These are phyloP conservation scores for Clarias macrocephalus DNA, from an alignment of 2,113 vertebrate genomes.

Conservation along the genomic window DNA sequence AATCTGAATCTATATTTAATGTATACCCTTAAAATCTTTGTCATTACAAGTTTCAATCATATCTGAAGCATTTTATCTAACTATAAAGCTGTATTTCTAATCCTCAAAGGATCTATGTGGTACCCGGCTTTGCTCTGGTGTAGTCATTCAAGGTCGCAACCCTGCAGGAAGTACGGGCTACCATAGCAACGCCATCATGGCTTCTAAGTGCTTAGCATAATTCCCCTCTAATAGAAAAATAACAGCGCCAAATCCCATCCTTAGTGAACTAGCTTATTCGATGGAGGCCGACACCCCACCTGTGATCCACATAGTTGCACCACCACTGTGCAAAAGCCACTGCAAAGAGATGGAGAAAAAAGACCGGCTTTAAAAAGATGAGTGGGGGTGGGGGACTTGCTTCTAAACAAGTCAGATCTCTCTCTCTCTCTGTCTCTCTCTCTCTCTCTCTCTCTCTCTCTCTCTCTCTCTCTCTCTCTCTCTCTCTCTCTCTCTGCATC, in stretches of 20 bases:
- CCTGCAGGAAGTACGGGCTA: constrained; percentile 97
- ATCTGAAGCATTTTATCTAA: constrained; percentile 83
- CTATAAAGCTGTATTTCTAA: constrained; percentile 91
- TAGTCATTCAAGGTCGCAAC: constrained; percentile 98
- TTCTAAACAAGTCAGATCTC: constrained; percentile 71
- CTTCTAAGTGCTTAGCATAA: constrained; percentile 95
- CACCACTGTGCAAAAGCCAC: constrained; percentile 71
- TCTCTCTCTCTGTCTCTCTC: constrained; percentile 68
- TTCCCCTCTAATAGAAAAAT: constrained; percentile 98
- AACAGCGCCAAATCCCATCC: constrained; percentile 94
- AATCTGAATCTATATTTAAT: background rate
- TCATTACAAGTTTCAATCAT: constrained; percentile 75
- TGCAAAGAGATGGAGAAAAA: constrained; percentile 69
- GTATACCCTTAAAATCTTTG: constrained; percentile 61
- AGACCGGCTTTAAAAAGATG: constrained; percentile 61
- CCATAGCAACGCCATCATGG: constrained; percentile 98
- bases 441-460: constrained; percentile 69
- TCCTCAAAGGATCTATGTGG: constrained; percentile 89
- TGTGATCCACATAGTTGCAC: constrained; percentile 80
- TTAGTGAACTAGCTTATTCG: constrained; percentile 91
- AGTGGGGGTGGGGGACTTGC: constrained; percentile 62
- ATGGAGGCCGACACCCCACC: constrained; percentile 83
- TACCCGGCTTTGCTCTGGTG: constrained; percentile 89
- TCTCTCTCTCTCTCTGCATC: constrained; percentile 67
- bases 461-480: constrained; percentile 49